Evolutionary conservation across 1,140 invertebrate genomes (phyloP).

Genomic region (Magallana angulata): DNA sequence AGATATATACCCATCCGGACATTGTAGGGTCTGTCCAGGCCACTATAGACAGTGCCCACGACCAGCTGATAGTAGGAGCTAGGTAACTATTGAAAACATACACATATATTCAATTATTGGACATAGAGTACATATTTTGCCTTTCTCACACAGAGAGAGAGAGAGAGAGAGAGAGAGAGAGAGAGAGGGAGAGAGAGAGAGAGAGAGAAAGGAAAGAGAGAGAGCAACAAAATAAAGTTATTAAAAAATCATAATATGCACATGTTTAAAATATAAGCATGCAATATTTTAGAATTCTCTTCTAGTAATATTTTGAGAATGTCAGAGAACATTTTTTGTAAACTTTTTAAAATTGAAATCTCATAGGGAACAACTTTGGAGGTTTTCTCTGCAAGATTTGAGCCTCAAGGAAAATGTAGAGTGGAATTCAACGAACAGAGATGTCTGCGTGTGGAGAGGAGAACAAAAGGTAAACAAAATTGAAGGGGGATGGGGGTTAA

Average conservation of each 20-base stretch:
- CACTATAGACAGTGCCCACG: conserved; percentile 60
- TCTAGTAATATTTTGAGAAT: no score
- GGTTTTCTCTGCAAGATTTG: background rate
- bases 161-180: background rate
- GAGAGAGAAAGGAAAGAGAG: background rate
- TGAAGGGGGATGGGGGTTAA: background rate
- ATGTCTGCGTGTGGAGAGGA: background rate
- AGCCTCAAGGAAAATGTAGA: background rate
- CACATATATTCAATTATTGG: no score
- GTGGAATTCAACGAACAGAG: background rate
- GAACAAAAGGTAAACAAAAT: background rate
- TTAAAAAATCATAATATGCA: background rate
- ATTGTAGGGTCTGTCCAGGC: conserved; percentile 66
- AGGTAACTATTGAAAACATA: conserved; percentile 47
- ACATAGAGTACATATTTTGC: background rate
- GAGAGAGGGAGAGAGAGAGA: no score
- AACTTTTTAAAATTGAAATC: background rate
- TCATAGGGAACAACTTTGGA: background rate
- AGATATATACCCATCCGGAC: conserved; percentile 58
- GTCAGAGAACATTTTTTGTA: no score
- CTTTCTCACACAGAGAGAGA: background rate
- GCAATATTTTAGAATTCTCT: no score
- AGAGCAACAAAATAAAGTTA: background rate
- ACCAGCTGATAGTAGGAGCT: conserved; percentile 68
- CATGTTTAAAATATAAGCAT: no score